Evolutionary conservation across 2,797 vertebrate species (phyloP).

Genomic region (Pseudotriccus pelzelni): DNA sequence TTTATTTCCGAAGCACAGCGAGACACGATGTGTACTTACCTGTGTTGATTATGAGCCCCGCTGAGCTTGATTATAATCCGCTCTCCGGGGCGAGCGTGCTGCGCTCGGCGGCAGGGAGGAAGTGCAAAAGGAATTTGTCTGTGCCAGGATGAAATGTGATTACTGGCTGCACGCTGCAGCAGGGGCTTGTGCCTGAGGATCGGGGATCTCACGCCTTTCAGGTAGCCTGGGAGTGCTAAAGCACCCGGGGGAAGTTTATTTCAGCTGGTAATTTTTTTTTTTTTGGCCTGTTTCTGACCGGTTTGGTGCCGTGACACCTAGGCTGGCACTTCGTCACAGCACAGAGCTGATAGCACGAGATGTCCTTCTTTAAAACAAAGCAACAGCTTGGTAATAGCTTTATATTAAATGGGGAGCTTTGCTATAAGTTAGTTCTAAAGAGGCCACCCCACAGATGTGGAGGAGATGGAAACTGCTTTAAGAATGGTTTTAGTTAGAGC

Average conservation of each 20-base stretch:
- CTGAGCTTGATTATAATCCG: conserved; percentile 28
- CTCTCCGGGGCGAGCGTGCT: background rate
- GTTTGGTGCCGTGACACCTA: background rate
- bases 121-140: conserved; percentile 2
- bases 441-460: background rate
- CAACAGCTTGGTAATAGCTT: background rate
- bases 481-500: background rate
- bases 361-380: background rate
- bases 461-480: background rate
- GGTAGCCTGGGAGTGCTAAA: background rate
- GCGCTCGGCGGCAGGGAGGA: background rate
- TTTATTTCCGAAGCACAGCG: background rate
- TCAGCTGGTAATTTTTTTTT: background rate
- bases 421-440: background rate
- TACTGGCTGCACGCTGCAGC: background rate
- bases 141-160: background rate
- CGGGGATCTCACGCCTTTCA: background rate
- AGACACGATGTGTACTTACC: background rate
- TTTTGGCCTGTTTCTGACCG: background rate
- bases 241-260: background rate
- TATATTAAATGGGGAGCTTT: background rate
- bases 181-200: background rate
- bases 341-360: background rate
- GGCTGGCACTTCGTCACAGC: background rate
- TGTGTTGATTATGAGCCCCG: background rate